These are phyloP conservation scores for Leucophenga montana DNA, from an alignment of 2,888 invertebrate genomes.

Conservation along the genomic window DNA sequence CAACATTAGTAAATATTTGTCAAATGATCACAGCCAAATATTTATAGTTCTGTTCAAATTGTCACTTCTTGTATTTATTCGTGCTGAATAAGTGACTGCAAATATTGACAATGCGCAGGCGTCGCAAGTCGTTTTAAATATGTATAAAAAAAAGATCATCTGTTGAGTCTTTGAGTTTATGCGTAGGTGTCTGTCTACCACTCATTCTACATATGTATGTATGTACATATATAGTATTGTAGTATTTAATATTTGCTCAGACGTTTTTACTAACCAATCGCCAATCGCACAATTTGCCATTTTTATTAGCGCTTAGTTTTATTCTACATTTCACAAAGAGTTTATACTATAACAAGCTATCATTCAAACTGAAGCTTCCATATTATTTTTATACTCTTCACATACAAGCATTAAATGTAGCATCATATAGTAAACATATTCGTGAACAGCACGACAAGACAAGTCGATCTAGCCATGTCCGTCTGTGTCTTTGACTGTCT, in stretches of 20 bases:
- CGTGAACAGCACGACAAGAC: too few species aligned
- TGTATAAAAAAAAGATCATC: background rate
- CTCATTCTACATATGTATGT: background rate
- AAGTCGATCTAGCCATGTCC: too few species aligned
- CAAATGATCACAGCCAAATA: background rate
- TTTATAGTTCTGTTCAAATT: slow-evolving; percentile 12
- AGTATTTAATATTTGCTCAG: too few species aligned
- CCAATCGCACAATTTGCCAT: slow-evolving; percentile 7
- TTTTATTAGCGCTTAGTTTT: slow-evolving; percentile 5
- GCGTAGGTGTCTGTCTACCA: background rate
- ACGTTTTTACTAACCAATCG: too few species aligned
- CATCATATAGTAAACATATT: too few species aligned
- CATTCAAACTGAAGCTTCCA: too few species aligned
- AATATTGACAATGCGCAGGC: background rate
- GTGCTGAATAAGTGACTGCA: background rate
- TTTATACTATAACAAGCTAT: background rate
- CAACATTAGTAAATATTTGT: slow-evolving; percentile 2
- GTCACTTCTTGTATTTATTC: slow-evolving; percentile 5
- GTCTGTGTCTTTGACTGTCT: too few species aligned
- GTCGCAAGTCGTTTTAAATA: background rate
- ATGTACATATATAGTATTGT: too few species aligned
- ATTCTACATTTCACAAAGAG: background rate
- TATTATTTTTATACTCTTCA: too few species aligned
- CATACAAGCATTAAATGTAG: too few species aligned
- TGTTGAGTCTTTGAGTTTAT: background rate